These are phyloP conservation scores for Acropternis orthonyx DNA, from an alignment of 2,797 vertebrate genomes.

Conservation along the genomic window DNA sequence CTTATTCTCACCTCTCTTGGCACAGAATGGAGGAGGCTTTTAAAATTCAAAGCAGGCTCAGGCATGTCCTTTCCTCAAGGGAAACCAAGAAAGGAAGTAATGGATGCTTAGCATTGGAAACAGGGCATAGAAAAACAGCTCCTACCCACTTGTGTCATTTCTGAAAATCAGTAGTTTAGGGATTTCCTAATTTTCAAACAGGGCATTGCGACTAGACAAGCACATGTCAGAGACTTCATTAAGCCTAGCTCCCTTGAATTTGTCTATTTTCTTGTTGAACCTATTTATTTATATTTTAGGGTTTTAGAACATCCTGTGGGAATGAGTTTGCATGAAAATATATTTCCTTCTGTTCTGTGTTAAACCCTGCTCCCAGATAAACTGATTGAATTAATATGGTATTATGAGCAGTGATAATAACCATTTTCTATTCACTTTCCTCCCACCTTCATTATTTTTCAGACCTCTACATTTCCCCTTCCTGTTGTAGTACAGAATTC, in stretches of 20 bases:
- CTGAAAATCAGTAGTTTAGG: neutral
- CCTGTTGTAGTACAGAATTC: neutral
- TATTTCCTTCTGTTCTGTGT: constrained; percentile 16
- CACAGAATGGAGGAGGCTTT: neutral
- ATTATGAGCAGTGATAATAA: neutral
- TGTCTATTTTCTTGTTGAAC: neutral
- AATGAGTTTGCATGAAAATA: neutral
- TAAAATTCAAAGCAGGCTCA: constrained; percentile 15
- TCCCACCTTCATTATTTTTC: constrained; percentile 12
- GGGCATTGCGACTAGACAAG: neutral
- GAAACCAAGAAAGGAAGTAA: constrained; percentile 16
- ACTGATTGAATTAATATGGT: neutral
- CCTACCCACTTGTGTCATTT: neutral
- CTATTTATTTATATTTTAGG: neutral
- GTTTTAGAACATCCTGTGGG: neutral
- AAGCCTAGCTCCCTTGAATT: neutral
- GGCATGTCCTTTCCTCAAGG: neutral
- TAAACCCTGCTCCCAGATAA: neutral
- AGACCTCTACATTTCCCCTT: neutral
- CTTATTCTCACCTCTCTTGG: neutral
- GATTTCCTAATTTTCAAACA: neutral
- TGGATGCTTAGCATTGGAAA: neutral
- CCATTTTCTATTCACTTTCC: neutral
- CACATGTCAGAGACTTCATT: neutral
- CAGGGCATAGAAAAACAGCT: neutral